Evolutionary conservation across 1,140 invertebrate species (phyloP), one percentile per base, ranked within the genome.

Genomic region (Sycophaga agraensis): DNA sequence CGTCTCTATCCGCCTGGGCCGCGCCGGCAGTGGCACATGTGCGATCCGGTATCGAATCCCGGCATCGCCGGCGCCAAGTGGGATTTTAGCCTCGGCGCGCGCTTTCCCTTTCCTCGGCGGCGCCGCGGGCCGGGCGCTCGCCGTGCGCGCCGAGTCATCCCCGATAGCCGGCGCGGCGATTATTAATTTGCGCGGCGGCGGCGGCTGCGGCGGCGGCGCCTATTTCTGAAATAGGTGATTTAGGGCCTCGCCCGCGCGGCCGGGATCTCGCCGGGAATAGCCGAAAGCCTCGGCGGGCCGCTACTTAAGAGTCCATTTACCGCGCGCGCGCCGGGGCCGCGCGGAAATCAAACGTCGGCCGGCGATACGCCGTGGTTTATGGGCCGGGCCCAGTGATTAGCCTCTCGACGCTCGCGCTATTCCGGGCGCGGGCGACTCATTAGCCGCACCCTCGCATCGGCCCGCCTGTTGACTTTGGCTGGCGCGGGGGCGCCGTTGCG

Each of bases 221-320:
- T 79, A 77, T 77, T 79, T 75, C 73, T 77, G 74, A 76, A 78
- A 78, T 76, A 70, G 76, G 74, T 71, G 72, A 76, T 78, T 76
- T 75, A 74, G 28, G 28, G 22, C 42, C 57, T 59, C 51, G 63
- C 56, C 49, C 66, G 45, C 1, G 22, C 19, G 35, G 31, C 50
- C 49, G 35, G 56, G 40, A 61, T 62, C 63, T 62, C 50, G 58
- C 66, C 28, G 28, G n/a, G n/a, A n/a, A n/a, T n/a, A n/a, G n/a
- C n/a, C n/a, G n/a, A n/a, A n/a, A n/a, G n/a, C n/a, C n/a, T n/a
- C n/a, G n/a, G n/a, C n/a, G n/a, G n/a, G n/a, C n/a, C n/a, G n/a
- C n/a, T 65, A 65, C 68, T 68, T 66, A 63, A 67, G 59, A 63
- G 60, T 59, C 64, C 67, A 68, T 68, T 66, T 67, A 61, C 62